A percentile compares a stretch with the other conserved stretches of the same genome.
phyloP scores from a whole-genome alignment of 2,888 invertebrate species.

The Parnassius apollo region DNA sequence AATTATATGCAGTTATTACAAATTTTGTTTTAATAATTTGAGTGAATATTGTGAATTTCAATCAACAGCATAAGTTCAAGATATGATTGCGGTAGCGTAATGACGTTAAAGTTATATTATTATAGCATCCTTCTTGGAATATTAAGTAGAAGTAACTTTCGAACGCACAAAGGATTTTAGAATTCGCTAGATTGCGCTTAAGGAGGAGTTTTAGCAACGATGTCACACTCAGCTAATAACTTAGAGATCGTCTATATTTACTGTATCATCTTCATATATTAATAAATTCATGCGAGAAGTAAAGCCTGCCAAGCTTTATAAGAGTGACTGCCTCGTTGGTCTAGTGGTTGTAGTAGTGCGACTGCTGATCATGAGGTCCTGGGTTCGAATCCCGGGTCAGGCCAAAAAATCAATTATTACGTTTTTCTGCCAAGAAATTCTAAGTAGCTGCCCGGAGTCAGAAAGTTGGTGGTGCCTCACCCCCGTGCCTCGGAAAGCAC shows the following conservation, averaged over 20 bases:
- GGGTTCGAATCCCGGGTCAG: too few species aligned
- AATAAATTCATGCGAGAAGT: background rate
- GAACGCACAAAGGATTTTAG: conserved; percentile 68
- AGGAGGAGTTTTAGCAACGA: conserved; percentile 68
- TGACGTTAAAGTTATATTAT: conserved; percentile 29
- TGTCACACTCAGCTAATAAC: conserved; percentile 76
- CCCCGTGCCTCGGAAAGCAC: too few species aligned
- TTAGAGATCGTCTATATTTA: conserved; percentile 60
- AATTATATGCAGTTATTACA: too few species aligned
- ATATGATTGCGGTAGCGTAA: conserved; percentile 16
- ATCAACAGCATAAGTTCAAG: conserved; percentile 11
- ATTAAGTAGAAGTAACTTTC: conserved; percentile 56
- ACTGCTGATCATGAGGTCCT: too few species aligned
- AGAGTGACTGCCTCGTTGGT: background rate
- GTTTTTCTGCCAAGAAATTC: too few species aligned
- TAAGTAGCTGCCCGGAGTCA: too few species aligned
- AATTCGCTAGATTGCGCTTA: conserved; percentile 52
- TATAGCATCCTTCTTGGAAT: conserved; percentile 46
- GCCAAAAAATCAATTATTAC: too few species aligned
- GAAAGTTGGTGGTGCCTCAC: too few species aligned
- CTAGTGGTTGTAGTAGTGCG: too few species aligned
- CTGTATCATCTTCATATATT: conserved; percentile 34
- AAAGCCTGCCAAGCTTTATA: conserved; percentile 1
- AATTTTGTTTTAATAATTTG: too few species aligned
- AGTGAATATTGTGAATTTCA: too few species aligned